Conservation (phyloP, 2,113 vertebrate genomes). For the Sapajus apella region DNA sequence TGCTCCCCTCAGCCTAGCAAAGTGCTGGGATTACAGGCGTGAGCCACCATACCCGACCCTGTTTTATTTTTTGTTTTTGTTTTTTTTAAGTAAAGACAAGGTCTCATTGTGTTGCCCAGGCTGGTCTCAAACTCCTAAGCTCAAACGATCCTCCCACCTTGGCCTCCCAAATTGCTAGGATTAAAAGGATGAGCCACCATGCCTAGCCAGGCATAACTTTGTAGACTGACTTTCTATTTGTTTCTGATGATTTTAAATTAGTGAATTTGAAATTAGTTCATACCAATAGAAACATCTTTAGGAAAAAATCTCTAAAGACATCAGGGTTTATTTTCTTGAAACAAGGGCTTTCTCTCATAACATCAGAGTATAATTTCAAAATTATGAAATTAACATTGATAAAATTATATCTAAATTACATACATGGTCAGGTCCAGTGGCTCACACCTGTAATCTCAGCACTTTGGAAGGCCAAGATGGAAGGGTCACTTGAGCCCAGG, state of each 20-base stretch:
- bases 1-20: too few species aligned
- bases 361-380: not conserved
- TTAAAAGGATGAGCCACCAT: too few species aligned
- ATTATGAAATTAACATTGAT: not conserved
- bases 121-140: too few species aligned
- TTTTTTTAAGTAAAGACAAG: too few species aligned
- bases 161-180: too few species aligned
- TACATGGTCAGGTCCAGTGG: not conserved
- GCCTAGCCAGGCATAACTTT: not conserved
- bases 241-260: not conserved
- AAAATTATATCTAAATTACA: not conserved
- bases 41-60: fast-evolving
- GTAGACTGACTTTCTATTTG: not conserved
- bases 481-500: not conserved
- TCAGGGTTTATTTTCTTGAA: not conserved
- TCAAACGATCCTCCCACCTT: too few species aligned
- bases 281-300: not conserved
- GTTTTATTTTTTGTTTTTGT: too few species aligned
- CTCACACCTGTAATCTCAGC: not conserved
- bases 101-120: too few species aligned
- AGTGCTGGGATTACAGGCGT: too few species aligned
- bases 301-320: not conserved
- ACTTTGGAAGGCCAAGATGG: not conserved
- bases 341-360: not conserved
- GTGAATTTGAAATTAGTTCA: not conserved